Percentiles rank a stretch among this genome's conserved stretches.
Conservation (phyloP, 2,888 invertebrate species). For the Neoitamus cyanurus region DNA sequence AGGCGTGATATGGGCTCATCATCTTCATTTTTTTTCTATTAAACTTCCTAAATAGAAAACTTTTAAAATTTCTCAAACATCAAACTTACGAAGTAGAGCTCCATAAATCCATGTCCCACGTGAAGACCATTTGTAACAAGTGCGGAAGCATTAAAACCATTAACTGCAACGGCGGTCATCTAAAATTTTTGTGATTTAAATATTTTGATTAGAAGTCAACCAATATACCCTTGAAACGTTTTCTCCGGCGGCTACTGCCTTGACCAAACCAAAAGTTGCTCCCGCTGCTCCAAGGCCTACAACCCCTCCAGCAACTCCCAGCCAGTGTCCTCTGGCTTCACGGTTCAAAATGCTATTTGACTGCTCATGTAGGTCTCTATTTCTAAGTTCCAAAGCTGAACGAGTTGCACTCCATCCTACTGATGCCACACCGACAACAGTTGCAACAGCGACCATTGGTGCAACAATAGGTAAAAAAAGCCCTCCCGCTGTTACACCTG, state of each 20-base stretch:
- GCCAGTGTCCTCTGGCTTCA: slow-evolving; percentile 60
- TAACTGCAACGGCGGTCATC: slow-evolving; percentile 56
- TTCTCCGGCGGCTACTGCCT: slow-evolving; percentile 57
- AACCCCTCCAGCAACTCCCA: slow-evolving; percentile 58
- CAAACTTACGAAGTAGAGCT: slow-evolving; percentile 59
- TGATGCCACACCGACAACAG: slow-evolving; percentile 55
- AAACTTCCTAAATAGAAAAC: slow-evolving; percentile 28
- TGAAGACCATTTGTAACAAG: slow-evolving; percentile 61
- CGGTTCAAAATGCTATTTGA: slow-evolving; percentile 58
- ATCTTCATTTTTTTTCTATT: slow-evolving; percentile 58
- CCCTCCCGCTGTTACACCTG: neutral
- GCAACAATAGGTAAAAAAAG: slow-evolving; percentile 54
- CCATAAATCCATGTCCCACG: slow-evolving; percentile 58
- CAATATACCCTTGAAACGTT: slow-evolving; percentile 57
- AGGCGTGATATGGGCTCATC: slow-evolving; percentile 58
- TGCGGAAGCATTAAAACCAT: slow-evolving; percentile 61
- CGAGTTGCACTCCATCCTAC: slow-evolving; percentile 58
- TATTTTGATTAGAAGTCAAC: neutral
- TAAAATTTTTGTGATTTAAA: neutral
- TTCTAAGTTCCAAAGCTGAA: slow-evolving; percentile 56
- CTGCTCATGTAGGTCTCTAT: slow-evolving; percentile 61
- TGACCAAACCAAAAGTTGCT: slow-evolving; percentile 57
- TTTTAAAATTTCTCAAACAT: neutral
- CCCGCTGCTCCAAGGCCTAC: slow-evolving; percentile 58
- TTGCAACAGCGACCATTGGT: too few species aligned